Evolutionary conservation across 2,888 invertebrate species (phyloP).

Genomic region (Lottia gigantea): DNA sequence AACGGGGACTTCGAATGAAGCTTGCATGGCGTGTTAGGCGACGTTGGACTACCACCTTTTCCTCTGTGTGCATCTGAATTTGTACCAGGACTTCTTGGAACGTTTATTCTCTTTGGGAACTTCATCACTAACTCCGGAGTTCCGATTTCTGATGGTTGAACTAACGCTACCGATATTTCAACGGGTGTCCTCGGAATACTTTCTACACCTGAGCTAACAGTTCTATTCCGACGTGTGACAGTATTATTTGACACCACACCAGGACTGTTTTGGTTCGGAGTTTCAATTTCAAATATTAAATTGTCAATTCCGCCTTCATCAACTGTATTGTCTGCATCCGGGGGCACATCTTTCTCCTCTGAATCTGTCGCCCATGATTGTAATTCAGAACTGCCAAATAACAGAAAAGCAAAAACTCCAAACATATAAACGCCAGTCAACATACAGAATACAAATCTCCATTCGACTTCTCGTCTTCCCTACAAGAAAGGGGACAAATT

Average conservation of each 20-base stretch:
- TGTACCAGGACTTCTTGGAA: background rate
- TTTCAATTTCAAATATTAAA: background rate
- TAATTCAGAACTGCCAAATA: background rate
- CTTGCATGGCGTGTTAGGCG: no score
- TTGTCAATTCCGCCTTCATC: no score
- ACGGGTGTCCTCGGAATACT: background rate
- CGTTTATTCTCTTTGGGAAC: background rate
- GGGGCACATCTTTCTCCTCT: background rate
- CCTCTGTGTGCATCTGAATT: no score
- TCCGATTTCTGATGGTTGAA: background rate
- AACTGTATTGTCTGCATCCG: no score
- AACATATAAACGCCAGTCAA: background rate
- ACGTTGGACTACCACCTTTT: no score
- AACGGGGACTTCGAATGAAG: no score
- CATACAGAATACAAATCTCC: background rate
- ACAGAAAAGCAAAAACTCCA: background rate
- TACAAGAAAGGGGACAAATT: background rate
- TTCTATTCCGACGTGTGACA: background rate
- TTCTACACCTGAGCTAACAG: background rate
- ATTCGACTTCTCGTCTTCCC: slow-evolving; percentile 2
- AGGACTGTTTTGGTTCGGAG: background rate
- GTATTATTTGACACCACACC: no score
- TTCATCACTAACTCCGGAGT: slow-evolving; percentile 3
- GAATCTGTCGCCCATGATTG: background rate
- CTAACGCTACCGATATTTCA: background rate